Evolutionary conservation across 1,140 invertebrate species (phyloP).

Genomic region (Campoletis sonorensis): DNA sequence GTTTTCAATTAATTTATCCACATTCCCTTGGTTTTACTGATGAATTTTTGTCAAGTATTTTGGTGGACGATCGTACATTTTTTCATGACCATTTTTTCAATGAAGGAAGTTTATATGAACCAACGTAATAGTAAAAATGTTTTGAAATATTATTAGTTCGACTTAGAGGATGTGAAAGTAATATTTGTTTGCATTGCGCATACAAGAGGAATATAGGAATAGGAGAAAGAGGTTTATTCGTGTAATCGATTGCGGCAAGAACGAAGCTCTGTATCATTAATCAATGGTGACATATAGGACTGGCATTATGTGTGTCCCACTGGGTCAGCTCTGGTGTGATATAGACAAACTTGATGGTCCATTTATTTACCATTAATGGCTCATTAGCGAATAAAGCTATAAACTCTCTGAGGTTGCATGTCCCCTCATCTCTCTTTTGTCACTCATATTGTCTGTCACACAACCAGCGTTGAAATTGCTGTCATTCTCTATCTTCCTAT

Average conservation of each 20-base stretch:
- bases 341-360: slow-evolving; percentile 63
- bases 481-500: too few species aligned
- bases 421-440: background rate
- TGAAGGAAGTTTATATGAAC: too few species aligned
- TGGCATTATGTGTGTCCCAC: slow-evolving; percentile 61
- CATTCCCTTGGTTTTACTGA: too few species aligned
- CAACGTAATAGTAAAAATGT: too few species aligned
- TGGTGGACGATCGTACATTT: too few species aligned
- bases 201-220: background rate
- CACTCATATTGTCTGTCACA: background rate
- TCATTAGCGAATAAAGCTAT: slow-evolving; percentile 64
- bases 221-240: slow-evolving; percentile 1
- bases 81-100: too few species aligned
- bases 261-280: slow-evolving; percentile 68
- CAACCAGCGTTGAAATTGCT: background rate
- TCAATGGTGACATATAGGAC: slow-evolving; percentile 67
- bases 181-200: background rate
- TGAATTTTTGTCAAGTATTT: too few species aligned
- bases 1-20: too few species aligned
- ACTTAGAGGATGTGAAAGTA: background rate
- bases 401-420: background rate
- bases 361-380: slow-evolving; percentile 73
- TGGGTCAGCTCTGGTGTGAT: slow-evolving; percentile 55
- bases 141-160: background rate
- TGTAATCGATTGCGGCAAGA: slow-evolving; percentile 48